phyloP scores from a whole-genome alignment of 2,113 vertebrate genomes.

The Muntiacus reevesi region DNA sequence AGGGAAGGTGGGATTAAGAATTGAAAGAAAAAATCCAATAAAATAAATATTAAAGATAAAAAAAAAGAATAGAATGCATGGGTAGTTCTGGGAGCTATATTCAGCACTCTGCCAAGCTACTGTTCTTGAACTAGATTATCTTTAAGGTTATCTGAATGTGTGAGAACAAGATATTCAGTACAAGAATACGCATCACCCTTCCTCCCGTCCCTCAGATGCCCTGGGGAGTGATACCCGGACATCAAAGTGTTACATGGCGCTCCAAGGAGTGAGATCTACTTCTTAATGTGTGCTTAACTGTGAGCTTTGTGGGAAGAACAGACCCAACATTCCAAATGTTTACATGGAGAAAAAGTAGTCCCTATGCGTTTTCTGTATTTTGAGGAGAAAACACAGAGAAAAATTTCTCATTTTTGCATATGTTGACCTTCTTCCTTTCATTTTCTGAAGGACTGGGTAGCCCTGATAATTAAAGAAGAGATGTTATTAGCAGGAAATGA shows the following conservation, averaged over 20 bases:
- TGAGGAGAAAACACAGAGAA: neutral
- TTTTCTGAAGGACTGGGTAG: neutral
- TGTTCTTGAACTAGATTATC: neutral
- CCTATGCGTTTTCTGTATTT: neutral
- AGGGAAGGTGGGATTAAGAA: neutral
- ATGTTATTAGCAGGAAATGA: slow-evolving; percentile 31
- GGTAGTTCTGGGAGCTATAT: neutral
- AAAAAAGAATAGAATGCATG: neutral
- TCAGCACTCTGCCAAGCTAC: neutral
- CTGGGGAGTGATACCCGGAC: no score
- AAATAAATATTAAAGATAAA: no score
- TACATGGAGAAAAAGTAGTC: neutral
- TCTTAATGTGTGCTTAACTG: neutral
- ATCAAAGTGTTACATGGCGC: neutral
- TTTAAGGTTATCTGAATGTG: neutral
- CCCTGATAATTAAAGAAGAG: neutral
- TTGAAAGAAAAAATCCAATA: no score
- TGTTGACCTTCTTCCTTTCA: neutral
- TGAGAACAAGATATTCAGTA: neutral
- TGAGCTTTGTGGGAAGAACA: neutral
- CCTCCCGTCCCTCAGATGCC: no score
- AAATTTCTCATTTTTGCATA: neutral
- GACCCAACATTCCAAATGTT: neutral
- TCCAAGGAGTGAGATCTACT: neutral
- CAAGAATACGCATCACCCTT: neutral